phyloP scores from a whole-genome alignment of 2,888 invertebrate genomes.

The Lasioglossum lativentre region DNA sequence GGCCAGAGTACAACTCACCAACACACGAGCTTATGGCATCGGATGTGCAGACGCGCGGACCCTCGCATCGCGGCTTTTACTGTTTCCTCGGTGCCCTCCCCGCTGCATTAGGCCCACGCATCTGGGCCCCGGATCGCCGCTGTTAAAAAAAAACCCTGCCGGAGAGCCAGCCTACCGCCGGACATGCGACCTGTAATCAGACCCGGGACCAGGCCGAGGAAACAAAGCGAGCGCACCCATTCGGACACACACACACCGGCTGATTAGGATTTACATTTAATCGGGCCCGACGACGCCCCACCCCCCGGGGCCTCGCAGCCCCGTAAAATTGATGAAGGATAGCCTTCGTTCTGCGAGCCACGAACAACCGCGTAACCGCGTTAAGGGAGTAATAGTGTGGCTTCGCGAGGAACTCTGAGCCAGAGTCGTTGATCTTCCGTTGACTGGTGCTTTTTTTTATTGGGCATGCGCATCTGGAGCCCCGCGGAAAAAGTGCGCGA shows the following conservation, averaged over 20 bases:
- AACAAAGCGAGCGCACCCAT: slow-evolving; percentile 21
- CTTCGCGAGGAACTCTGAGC: not conserved
- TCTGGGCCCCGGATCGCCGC: slow-evolving; percentile 47
- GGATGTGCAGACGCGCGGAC: not conserved
- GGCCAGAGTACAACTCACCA: slow-evolving; percentile 38
- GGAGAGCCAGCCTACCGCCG: slow-evolving; percentile 26
- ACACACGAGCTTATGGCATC: slow-evolving; percentile 16
- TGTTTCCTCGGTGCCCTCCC: slow-evolving; percentile 39
- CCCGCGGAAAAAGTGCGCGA: not conserved
- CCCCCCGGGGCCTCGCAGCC: not conserved
- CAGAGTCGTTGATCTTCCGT: not conserved
- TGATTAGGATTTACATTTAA: slow-evolving; percentile 58
- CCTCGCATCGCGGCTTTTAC: slow-evolving; percentile 5
- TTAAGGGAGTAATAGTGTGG: not conserved
- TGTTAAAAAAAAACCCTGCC: slow-evolving; percentile 41
- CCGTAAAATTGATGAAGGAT: slow-evolving; percentile 56
- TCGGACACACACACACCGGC: not conserved
- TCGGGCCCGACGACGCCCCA: slow-evolving; percentile 18
- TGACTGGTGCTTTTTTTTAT: slow-evolving; percentile 5
- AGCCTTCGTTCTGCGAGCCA: slow-evolving; percentile 5
- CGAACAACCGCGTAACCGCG: not conserved
- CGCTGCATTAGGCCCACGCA: slow-evolving; percentile 61
- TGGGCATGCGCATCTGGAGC: slow-evolving; percentile 7
- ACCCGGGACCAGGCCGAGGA: slow-evolving; percentile 25
- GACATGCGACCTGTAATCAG: slow-evolving; percentile 54